Evolutionary conservation across 2,797 vertebrate species (phyloP), one percentile per base, ranked within the genome.

Genomic region (Passerculus sandwichensis): DNA sequence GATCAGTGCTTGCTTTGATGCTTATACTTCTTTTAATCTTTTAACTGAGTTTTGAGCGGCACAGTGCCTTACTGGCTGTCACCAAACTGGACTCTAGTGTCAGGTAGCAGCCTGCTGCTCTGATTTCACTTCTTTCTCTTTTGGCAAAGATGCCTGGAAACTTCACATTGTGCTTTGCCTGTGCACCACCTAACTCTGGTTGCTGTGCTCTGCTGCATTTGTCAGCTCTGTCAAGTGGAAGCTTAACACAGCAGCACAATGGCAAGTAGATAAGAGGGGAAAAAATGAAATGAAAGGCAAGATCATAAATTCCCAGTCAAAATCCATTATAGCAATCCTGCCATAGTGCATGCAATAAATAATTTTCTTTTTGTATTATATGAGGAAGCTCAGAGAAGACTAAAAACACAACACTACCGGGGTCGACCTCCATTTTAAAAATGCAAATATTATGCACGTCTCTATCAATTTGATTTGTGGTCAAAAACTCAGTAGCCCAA

Each of bases 261-360:
- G 26, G 77, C 50, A 95, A 93, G 47, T 23, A 85, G 30, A 75
- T 88, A 67, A 89, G 36, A 90, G 42, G 9, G 11, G 10, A 44
- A 91, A 91, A 90, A 89, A 66, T 26, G 6, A 69, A 74, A 95
- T 71, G 26, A 86, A 88, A 90, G 53, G 45, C 32, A 92, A 85
- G 62, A 79, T 66, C 75, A 79, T 92, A 79, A 94, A 82, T 88
- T 92, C 32, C 29, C 2, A 0, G 57, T 72, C 62, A 82, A 93
- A 95, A 93, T 32, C 54, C 29, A 88, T 69, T 85, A 85, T 0
- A 85, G 79, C 21, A 93, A 86, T 76, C n/a, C 60, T 77, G 62
- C 17, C 27, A 59, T 4, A 71, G 5, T 32, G 51, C 65, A 56
- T 42, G 22, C 47, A 92, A 95, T 81, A 80, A 75, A 80, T 88